Evolutionary conservation across 2,113 vertebrate genomes (phyloP).

Genomic region (Istiophorus platypterus): DNA sequence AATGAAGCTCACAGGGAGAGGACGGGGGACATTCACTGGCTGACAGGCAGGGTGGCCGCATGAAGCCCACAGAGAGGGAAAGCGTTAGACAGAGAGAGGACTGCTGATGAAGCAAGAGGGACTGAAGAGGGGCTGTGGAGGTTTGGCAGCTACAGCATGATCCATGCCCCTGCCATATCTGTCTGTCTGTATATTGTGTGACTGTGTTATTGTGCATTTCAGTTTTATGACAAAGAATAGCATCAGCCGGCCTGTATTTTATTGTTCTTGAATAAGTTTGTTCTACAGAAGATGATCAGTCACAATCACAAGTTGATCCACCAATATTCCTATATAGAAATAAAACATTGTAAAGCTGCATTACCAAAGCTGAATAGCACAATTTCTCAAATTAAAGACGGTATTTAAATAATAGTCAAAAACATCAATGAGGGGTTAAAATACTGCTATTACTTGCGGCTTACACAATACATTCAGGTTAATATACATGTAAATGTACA

Average conservation of each 20-base stretch:
- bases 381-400: no score
- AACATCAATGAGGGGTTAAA: no score
- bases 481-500: no score
- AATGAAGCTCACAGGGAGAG: constrained; percentile 66
- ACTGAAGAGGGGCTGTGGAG: constrained; percentile 41
- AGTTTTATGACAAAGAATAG: constrained; percentile 3
- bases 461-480: no score
- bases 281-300: neutral
- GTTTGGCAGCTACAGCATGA: constrained; percentile 61
- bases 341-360: neutral
- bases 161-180: constrained; percentile 47
- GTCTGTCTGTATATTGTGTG: constrained; percentile 32
- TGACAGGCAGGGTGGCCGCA: constrained; percentile 61
- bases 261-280: constrained; percentile 1
- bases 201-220: constrained; percentile 29
- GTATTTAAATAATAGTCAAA: no score
- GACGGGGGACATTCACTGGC: constrained; percentile 53
- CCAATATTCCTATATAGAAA: neutral
- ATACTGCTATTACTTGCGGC: no score
- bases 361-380: no score
- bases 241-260: neutral
- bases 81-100: constrained; percentile 23
- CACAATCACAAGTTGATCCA: neutral
- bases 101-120: constrained; percentile 69
- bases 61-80: constrained; percentile 31